Evolutionary conservation across 53 echinoderm and acorn worm species (phyloP), one percentile per base, ranked within the genome.

Genomic region (Pentamera pediparva): DNA sequence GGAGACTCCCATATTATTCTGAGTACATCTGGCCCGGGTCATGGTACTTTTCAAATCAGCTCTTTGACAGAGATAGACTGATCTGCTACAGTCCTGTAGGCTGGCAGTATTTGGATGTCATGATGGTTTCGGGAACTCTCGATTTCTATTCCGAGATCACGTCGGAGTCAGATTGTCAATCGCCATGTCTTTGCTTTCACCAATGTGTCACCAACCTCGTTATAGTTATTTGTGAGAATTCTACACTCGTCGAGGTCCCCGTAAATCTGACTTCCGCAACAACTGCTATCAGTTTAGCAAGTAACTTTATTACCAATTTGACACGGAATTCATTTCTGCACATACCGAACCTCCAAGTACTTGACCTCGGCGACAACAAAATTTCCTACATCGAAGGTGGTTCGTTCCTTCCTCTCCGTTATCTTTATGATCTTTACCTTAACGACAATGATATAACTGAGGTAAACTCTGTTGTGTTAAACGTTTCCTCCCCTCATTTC

Each of bases 1-100:
- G 65, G 65, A 36, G 15, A 22, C 39, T 65, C 4, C 61, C 61
- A 6, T 61, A 61, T 32, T 65, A 65, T 41, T 26, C 41, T 31
- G 13, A 21, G 4, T 3, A 18, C 2, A 71, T 51, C n/a, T 71
- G 72, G 72, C 72, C 72, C 5, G 72, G 72, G 8, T 13, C 48
- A 0, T 71, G 19, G 17, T 0, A 35, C n/a, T 35, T 51, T 11
- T 52, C 72, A 12, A 71, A 71, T 15, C 72, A 71, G 22, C 5
- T 9, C n/a, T 71, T 52, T 35, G 72, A 52, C 20, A 22, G 36
- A 35, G 7, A 9, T 9, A 50, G 15, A n/a, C 3, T 70, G 2
- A 10, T 40, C 15, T 40, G 26, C 10, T 4, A 34, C 20, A 54
- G 25, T 26, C 25, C 20, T 54, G 24, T 21, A 9, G 54, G 54